phyloP scores from a whole-genome alignment of 2,797 vertebrate species.

The Odontamblyopus rebecca region DNA sequence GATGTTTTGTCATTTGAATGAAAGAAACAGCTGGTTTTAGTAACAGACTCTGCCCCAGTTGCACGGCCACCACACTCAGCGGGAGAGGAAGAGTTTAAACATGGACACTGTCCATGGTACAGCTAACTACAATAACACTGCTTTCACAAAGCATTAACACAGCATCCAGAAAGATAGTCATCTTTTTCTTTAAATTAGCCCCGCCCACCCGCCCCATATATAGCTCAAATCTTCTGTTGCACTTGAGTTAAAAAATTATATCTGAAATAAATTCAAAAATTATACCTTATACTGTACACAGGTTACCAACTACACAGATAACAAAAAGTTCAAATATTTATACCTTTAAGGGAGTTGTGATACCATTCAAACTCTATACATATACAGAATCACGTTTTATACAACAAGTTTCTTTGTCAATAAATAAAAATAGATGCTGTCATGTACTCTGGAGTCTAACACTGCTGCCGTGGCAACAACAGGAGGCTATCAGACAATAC shows the following conservation, averaged over 20 bases:
- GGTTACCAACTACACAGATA: constrained; percentile 84
- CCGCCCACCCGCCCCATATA: constrained; percentile 65
- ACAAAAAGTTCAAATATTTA: constrained; percentile 79
- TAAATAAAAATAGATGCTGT: constrained; percentile 87
- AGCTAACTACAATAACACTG: constrained; percentile 75
- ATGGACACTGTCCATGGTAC: constrained; percentile 51
- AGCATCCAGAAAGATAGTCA: constrained; percentile 74
- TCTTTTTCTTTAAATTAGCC: constrained; percentile 69
- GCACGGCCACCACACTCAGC: constrained; percentile 22
- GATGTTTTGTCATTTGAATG: constrained; percentile 25
- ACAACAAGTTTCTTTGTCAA: constrained; percentile 80
- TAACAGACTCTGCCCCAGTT: constrained; percentile 37
- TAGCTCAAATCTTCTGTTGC: constrained; percentile 77
- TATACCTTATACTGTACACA: constrained; percentile 85
- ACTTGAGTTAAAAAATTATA: constrained; percentile 85
- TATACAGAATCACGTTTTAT: constrained; percentile 74
- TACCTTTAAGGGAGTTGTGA: constrained; percentile 75
- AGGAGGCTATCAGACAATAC: constrained; percentile 81
- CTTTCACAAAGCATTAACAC: constrained; percentile 76
- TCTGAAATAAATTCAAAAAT: constrained; percentile 84
- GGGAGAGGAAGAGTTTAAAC: constrained; percentile 27
- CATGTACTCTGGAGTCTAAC: constrained; percentile 79
- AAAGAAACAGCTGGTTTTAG: constrained; percentile 42
- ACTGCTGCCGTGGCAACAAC: constrained; percentile 76
- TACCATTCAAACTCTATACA: constrained; percentile 81